Conservation (phyloP, 2,888 invertebrate genomes). For the Micropterix aruncella region DNA sequence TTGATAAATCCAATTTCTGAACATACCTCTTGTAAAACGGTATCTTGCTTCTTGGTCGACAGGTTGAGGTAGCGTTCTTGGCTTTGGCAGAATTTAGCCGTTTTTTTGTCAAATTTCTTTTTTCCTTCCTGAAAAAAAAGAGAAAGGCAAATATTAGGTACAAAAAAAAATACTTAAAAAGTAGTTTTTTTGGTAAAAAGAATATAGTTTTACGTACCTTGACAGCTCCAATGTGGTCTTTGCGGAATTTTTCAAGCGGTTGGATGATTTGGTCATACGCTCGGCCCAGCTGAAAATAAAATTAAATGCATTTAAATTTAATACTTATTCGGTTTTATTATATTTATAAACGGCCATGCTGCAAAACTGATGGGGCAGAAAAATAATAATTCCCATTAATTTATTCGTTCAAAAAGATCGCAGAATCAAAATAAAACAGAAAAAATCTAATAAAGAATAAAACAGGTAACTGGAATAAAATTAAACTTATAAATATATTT, state of each 20-base stretch:
- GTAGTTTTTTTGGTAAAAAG: background rate
- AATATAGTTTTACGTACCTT: constrained; percentile 46
- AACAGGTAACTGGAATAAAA: too few relatives aligned
- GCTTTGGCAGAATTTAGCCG: constrained; percentile 91
- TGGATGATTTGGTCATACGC: constrained; percentile 88
- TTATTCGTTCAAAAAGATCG: too few relatives aligned
- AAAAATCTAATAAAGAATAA: too few relatives aligned
- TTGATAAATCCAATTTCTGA: too few relatives aligned
- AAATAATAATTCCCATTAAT: too few relatives aligned
- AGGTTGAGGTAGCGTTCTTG: constrained; percentile 91
- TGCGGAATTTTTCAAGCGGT: constrained; percentile 86
- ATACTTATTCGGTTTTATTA: too few relatives aligned
- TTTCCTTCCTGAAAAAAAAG: constrained; percentile 61
- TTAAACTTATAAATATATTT: too few relatives aligned
- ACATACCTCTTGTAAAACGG: constrained; percentile 85
- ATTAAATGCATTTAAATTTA: constrained; percentile 5
- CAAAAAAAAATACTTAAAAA: background rate
- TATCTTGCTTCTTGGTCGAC: constrained; percentile 83
- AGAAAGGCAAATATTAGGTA: constrained; percentile 6
- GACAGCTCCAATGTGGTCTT: constrained; percentile 88
- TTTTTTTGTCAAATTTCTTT: constrained; percentile 97
- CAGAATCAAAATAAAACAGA: too few relatives aligned
- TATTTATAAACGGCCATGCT: too few relatives aligned
- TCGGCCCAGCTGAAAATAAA: constrained; percentile 64
- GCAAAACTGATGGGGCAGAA: too few relatives aligned